Percentiles rank a stretch among this genome's conserved stretches.
phyloP scores from a whole-genome alignment of 2,797 vertebrate species.

The Euthynnus affinis region DNA sequence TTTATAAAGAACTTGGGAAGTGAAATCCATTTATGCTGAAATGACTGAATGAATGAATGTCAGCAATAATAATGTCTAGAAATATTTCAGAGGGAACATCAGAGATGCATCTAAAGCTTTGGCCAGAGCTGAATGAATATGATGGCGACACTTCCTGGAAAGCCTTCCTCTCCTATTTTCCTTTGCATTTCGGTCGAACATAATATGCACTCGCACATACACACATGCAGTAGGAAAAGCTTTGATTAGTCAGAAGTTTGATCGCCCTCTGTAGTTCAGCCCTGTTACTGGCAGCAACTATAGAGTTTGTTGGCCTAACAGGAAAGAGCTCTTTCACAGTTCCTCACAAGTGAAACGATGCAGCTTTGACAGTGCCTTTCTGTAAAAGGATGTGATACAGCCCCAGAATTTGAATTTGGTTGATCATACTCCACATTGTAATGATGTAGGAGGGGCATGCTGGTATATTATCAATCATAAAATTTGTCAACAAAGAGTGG shows the following conservation, averaged over 20 bases:
- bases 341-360: conserved; percentile 14
- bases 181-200: conserved; percentile 42
- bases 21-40: conserved; percentile 24
- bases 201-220: neutral
- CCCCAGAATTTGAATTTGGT: conserved; percentile 25
- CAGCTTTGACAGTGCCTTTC: conserved; percentile 26
- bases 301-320: conserved; percentile 19
- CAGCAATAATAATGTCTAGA: conserved; percentile 24
- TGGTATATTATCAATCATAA: conserved; percentile 16
- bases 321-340: conserved; percentile 18
- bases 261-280: conserved; percentile 26
- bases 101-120: conserved; percentile 44
- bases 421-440: conserved; percentile 36
- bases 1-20: conserved; percentile 5
- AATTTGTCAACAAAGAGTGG: conserved; percentile 5
- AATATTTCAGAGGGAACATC: conserved; percentile 56
- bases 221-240: conserved; percentile 19
- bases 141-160: conserved; percentile 29
- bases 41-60: neutral
- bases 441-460: conserved; percentile 18
- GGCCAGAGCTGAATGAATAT: conserved; percentile 54
- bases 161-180: conserved; percentile 20
- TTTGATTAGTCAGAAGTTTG: conserved; percentile 68
- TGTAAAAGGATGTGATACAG: conserved; percentile 28
- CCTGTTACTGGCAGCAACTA: conserved; percentile 37